Evolutionary conservation across 2,113 vertebrate species (phyloP).

Genomic region (Notothenia coriiceps): DNA sequence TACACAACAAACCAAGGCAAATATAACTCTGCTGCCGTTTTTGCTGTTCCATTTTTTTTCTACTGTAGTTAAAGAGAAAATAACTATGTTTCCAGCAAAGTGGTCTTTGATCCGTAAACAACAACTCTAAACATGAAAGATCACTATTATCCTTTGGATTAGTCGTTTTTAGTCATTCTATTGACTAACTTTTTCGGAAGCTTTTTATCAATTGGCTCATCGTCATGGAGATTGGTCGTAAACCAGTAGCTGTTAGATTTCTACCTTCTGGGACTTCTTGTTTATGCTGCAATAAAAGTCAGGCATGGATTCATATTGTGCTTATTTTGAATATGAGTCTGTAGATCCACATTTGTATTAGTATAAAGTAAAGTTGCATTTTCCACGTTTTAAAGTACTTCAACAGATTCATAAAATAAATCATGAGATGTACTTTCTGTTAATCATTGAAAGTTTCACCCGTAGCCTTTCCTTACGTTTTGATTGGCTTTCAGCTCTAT

Average conservation of each 20-base stretch:
- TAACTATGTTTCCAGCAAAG: background rate
- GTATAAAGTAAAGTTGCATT: background rate
- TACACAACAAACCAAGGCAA: background rate
- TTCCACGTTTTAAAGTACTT: background rate
- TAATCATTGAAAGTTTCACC: background rate
- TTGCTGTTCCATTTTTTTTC: background rate
- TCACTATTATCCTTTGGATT: background rate
- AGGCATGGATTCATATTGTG: background rate
- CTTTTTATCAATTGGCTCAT: background rate
- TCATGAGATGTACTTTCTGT: background rate
- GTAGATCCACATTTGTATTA: too few relatives aligned
- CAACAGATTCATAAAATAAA: background rate
- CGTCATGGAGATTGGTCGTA: background rate
- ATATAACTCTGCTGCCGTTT: background rate
- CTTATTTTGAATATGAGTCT: background rate
- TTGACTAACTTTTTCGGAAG: background rate
- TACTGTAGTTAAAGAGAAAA: background rate
- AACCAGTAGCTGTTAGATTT: background rate
- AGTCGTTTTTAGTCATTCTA: background rate
- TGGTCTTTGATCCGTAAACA: conserved; percentile 7
- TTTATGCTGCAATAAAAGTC: background rate
- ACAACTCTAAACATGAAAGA: background rate
- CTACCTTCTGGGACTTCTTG: background rate
- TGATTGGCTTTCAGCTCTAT: background rate
- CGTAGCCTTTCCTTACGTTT: background rate